Base-by-base conservation (phyloP, 2,797 vertebrate genomes). In the Clamator glandarius region DNA sequence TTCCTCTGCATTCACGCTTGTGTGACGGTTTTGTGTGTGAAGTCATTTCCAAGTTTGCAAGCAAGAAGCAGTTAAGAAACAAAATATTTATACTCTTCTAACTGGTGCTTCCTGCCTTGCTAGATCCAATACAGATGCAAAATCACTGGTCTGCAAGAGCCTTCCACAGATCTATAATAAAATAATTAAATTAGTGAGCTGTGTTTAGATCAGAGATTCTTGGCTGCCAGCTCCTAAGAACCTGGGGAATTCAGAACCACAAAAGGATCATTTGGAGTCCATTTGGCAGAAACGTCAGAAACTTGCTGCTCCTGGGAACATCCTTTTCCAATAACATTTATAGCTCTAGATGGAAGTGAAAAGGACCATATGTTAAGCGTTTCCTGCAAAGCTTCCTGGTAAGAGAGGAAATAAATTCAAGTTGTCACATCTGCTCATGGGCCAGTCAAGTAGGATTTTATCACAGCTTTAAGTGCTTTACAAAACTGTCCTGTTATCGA, bases 371-470 rank as follows among this genome's bases (percentile, higher is more conserved):
- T 98, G 98, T 98, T 98, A 98, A 97, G 97, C 98, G 98, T 98
- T 98, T 98, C 98, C 98, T 98, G 98, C 97, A 98, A 98, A 98
- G 98, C 98, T 98, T 98, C 97, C 98, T 98, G 97, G 98, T 98
- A 98, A 98, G 97, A 97, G 96, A 98, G 98, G 97, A 98, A 98
- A 99, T 99, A 98, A 98, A 99, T 99, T 99, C 98, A 98, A 98
- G 98, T 98, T 98, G 98, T 99, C 99, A 99, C 98, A 99, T 98
- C 98, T 98, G 98, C 98, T 99, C 91, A 67, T 97, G 97, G 97
- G 97, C 98, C 98, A 98, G 98, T 98, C 98, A 98, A 98, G 97
- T 96, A 98, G 98, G 98, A 98, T 99, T 98, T 99, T 98, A 98
- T 98, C 98, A 98, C 97, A 98, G 98, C 98, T 98, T 98, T 98